Conservation (phyloP, 2,888 invertebrate species). For the Andrena praecox region DNA sequence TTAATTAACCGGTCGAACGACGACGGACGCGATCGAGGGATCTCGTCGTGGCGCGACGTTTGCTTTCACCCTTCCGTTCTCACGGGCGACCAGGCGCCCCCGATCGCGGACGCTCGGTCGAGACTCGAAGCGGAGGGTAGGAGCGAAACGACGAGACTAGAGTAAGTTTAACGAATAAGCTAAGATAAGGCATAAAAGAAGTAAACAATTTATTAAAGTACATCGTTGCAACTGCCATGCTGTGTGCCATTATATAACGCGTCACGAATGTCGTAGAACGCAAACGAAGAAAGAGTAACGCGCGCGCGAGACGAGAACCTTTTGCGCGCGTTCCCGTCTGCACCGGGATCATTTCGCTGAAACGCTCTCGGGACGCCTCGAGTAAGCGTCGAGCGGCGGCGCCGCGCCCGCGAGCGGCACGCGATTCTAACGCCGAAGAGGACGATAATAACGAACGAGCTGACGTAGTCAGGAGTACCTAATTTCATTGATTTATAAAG, state of each 20-base stretch:
- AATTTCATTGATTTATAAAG: too few relatives aligned
- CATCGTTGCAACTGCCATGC: constrained; percentile 85
- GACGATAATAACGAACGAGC: neutral
- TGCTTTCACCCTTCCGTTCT: constrained; percentile 14
- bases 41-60: neutral
- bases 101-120: constrained; percentile 17
- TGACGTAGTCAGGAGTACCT: neutral
- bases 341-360: constrained; percentile 55
- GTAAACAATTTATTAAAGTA: constrained; percentile 80
- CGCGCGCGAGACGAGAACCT: constrained; percentile 42
- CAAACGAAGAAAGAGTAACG: constrained; percentile 56
- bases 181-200: constrained; percentile 67
- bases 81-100: neutral
- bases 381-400: neutral
- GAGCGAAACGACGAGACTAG: constrained; percentile 59
- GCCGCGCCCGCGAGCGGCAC: constrained; percentile 33
- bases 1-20: constrained; percentile 42
- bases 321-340: constrained; percentile 68
- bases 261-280: constrained; percentile 79
- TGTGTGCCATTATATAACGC: constrained; percentile 84
- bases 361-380: constrained; percentile 34
- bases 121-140: constrained; percentile 8
- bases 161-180: constrained; percentile 63
- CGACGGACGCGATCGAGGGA: constrained; percentile 40
- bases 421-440: neutral